Conservation (phyloP, 2,113 vertebrate species). For the Meleagris gallopavo region DNA sequence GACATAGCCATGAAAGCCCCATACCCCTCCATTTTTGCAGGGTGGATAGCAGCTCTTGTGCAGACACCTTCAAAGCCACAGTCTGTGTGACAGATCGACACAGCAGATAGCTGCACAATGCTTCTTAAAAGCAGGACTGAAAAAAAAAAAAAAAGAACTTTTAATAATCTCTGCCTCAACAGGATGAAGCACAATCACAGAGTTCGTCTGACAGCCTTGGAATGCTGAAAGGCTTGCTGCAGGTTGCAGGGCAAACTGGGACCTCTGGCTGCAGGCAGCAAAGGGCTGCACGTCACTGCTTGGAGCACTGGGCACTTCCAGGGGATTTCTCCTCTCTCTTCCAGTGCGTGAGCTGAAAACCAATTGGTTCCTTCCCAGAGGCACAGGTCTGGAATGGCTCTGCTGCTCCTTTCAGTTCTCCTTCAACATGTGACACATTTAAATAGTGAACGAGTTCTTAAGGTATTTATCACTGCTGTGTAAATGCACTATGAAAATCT, state of each 20-base stretch:
- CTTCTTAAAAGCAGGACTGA: neutral
- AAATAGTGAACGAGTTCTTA: neutral
- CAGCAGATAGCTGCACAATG: neutral
- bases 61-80: neutral
- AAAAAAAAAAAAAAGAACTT: accelerated
- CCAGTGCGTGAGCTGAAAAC: accelerated
- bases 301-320: neutral
- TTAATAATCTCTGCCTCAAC: neutral
- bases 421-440: neutral
- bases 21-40: accelerated
- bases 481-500: neutral
- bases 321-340: neutral
- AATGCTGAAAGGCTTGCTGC: neutral
- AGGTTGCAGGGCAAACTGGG: neutral
- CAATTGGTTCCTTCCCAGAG: neutral
- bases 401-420: neutral
- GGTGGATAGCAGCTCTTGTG: neutral
- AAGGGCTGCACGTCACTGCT: neutral
- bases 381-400: neutral
- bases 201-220: accelerated
- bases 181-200: accelerated
- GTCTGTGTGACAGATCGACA: accelerated
- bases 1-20: too few relatives aligned
- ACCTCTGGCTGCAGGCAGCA: neutral
- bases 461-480: neutral